A percentile compares a stretch with the other conserved stretches of the same genome.
phyloP scores from a whole-genome alignment of 2,888 invertebrate species.

The Napeogenes sylphis region DNA sequence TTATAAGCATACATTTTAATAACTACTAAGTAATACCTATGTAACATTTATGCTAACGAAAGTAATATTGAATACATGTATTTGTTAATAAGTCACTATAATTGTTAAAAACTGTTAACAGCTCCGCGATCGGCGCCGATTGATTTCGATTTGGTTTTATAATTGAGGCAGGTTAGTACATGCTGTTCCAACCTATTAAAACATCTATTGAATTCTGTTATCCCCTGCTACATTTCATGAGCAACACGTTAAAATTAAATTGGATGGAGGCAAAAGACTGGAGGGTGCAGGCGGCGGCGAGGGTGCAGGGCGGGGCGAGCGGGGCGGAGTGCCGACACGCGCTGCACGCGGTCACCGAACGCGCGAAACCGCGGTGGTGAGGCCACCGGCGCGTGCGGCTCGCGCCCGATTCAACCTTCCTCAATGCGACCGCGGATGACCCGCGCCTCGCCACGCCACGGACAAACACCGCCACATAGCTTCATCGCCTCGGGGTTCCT shows the following conservation, averaged over 20 bases:
- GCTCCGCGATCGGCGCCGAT: slow-evolving; percentile 15
- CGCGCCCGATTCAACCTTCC: slow-evolving; percentile 77
- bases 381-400: slow-evolving; percentile 74
- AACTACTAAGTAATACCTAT: no score
- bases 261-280: slow-evolving; percentile 42
- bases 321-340: slow-evolving; percentile 72
- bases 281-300: slow-evolving; percentile 40
- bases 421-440: slow-evolving; percentile 77
- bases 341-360: slow-evolving; percentile 73
- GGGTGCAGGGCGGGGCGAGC: slow-evolving; percentile 41
- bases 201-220: slow-evolving; percentile 24
- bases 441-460: slow-evolving; percentile 55
- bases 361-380: slow-evolving; percentile 65
- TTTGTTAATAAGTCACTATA: not conserved
- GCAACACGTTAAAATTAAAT: slow-evolving; percentile 28
- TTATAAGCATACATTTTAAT: no score
- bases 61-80: no score
- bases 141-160: slow-evolving; percentile 29
- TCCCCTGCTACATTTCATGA: slow-evolving; percentile 12
- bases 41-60: no score
- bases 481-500: slow-evolving; percentile 20
- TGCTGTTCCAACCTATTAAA: slow-evolving; percentile 27
- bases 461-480: slow-evolving; percentile 44
- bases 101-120: not conserved
- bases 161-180: slow-evolving; percentile 39